Evolutionary conservation across 1,140 invertebrate species (phyloP).

Genomic region (Venustaconcha ellipsiformis): DNA sequence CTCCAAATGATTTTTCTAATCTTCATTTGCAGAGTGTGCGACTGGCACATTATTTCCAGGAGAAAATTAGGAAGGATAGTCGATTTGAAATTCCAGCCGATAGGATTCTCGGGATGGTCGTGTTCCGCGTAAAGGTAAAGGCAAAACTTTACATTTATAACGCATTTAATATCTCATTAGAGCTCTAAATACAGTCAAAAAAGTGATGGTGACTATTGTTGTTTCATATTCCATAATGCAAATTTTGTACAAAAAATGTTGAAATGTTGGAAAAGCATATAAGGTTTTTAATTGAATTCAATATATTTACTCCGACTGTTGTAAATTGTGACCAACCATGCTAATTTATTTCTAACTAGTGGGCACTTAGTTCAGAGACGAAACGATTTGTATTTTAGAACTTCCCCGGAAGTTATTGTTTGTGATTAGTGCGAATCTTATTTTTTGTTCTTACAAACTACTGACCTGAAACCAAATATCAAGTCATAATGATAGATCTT

Average conservation of each 20-base stretch:
- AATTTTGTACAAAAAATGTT: not conserved
- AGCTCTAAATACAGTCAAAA: not conserved
- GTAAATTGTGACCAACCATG: too few relatives aligned
- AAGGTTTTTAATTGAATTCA: not conserved
- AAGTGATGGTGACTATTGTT: not conserved
- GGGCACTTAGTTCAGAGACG: too few relatives aligned
- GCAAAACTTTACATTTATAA: too few relatives aligned
- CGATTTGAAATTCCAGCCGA: slow-evolving; percentile 66
- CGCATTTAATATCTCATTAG: not conserved
- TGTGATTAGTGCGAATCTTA: too few relatives aligned
- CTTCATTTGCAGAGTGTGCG: slow-evolving; percentile 55
- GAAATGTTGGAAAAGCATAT: not conserved
- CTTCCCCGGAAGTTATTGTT: too few relatives aligned
- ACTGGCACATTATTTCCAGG: slow-evolving; percentile 64
- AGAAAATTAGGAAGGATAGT: slow-evolving; percentile 54
- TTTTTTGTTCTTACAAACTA: too few relatives aligned
- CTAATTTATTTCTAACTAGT: too few relatives aligned
- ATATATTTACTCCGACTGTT: not conserved
- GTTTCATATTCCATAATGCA: not conserved
- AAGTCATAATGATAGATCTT: too few relatives aligned
- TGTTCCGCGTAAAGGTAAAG: slow-evolving; percentile 66
- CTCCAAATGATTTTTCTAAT: not conserved
- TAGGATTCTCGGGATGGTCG: slow-evolving; percentile 65
- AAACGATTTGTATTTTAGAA: too few relatives aligned
- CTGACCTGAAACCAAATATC: too few relatives aligned